Base-by-base conservation (phyloP, 37 sponge, comb jelly and placozoan genomes). In the Chondrosia reniformis region DNA sequence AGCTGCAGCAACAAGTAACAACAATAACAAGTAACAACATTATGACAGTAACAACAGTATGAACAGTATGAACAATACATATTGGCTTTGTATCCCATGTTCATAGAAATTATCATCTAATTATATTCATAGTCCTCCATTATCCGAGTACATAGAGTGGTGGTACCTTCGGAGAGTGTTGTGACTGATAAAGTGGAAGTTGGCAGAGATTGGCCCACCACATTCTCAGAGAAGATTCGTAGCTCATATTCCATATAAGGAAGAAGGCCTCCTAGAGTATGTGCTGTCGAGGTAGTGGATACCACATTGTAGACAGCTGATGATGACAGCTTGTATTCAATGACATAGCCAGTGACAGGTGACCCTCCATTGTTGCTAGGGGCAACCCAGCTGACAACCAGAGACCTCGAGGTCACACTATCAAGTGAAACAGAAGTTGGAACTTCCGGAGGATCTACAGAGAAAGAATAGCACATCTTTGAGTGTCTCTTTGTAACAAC, bases 381-480 rank as follows among this genome's bases (percentile, higher is more conserved):
- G 6, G 76, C 19, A 8, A 80, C 54, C 91, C 91, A 90, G 30
- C 63, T 55, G 25, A 86, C 52, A 28, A 46, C 22, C 36, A 90
- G 49, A 45, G 84, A 56, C 33, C 67, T 43, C 27, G 84, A 75
- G 71, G 80, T 61, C 0, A 33, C 45, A 1, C 80, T 76, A 24
- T 37, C 55, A 6, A 66, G 67, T 8, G 34, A 9, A 9, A 57
- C 21, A 9, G 80, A 4, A 42, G 54, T 79, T 9, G 91, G 84
- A 22, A 87, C 34, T 17, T 86, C 85, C 32, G 91, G 91, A 3
- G 91, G 91, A 39, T 81, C 91, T 90, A 49, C 2, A 52, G 54
- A 40, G 38, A 3, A 12, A 67, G 42, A 22, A 67, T 4, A 9
- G 7, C 71, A n/a, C n/a, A n/a, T n/a, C n/a, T n/a, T n/a, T n/a